Conservation (phyloP, 2,797 vertebrate species). For the Mionectes olivaceus region DNA sequence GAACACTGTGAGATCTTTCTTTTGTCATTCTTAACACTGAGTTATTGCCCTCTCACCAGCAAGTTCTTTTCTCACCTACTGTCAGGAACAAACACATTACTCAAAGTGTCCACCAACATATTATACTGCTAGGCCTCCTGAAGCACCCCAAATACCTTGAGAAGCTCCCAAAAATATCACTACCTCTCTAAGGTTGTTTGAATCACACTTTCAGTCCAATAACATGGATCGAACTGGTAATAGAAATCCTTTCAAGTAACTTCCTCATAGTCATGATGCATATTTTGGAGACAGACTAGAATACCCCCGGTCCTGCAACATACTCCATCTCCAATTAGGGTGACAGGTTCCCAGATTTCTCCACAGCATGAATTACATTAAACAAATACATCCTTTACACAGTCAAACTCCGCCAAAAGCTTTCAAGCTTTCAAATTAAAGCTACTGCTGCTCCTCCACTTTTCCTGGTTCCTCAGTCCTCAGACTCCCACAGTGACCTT, state of each 20-base stretch:
- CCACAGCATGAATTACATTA: neutral
- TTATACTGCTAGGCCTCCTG: neutral
- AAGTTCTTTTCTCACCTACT: neutral
- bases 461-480: neutral
- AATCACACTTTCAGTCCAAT: neutral
- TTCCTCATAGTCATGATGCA: neutral
- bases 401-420: neutral
- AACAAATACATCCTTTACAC: neutral
- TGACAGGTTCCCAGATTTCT: neutral
- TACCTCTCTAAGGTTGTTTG: neutral
- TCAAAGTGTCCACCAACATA: neutral
- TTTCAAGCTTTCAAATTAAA: neutral
- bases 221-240: neutral
- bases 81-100: neutral
- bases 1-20: neutral
- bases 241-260: neutral
- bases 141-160: neutral
- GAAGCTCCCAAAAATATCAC: neutral
- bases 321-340: neutral
- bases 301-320: neutral
- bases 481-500: neutral
- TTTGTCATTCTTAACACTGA: neutral
- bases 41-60: neutral
- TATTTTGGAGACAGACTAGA: neutral
- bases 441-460: neutral